Evolutionary conservation across 2,113 vertebrate genomes (phyloP).

Genomic region (Xiphophorus hellerii): DNA sequence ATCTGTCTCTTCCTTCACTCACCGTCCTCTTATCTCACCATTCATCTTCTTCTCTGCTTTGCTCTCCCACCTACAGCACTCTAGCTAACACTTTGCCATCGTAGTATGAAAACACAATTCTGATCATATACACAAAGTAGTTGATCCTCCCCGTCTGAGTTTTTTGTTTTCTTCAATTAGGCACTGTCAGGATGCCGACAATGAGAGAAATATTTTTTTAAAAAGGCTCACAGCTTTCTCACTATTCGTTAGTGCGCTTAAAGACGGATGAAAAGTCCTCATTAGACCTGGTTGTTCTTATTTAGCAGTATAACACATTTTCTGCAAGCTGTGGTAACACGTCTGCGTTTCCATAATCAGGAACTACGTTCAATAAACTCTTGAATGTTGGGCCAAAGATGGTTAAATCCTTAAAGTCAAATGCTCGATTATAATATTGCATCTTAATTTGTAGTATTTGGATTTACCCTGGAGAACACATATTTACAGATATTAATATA

Average conservation of each 20-base stretch:
- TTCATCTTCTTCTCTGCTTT: conserved; percentile 3
- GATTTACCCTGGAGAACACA: no score
- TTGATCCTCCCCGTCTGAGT: conserved; percentile 50
- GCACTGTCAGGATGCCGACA: conserved; percentile 45
- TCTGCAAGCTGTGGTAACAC: background rate
- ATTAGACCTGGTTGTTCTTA: no score
- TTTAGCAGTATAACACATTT: background rate
- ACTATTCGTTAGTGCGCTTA: background rate
- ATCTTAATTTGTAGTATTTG: no score
- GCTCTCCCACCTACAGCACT: conserved; percentile 17
- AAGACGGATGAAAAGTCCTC: conserved; percentile 9
- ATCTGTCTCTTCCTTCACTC: conserved; percentile 25
- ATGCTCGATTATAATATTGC: no score
- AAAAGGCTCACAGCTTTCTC: background rate
- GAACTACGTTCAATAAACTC: background rate
- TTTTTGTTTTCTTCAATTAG: conserved; percentile 62
- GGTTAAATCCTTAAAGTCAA: no score
- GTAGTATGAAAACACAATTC: conserved; percentile 62
- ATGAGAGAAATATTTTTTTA: conserved; percentile 13
- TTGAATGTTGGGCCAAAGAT: background rate
- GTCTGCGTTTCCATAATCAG: background rate
- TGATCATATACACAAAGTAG: conserved; percentile 52
- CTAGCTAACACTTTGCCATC: conserved; percentile 54
- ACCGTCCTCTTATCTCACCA: conserved; percentile 1
- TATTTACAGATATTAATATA: background rate